These are phyloP conservation scores for Austrofundulus limnaeus DNA, from an alignment of 2,113 vertebrate genomes.

Conservation along the genomic window DNA sequence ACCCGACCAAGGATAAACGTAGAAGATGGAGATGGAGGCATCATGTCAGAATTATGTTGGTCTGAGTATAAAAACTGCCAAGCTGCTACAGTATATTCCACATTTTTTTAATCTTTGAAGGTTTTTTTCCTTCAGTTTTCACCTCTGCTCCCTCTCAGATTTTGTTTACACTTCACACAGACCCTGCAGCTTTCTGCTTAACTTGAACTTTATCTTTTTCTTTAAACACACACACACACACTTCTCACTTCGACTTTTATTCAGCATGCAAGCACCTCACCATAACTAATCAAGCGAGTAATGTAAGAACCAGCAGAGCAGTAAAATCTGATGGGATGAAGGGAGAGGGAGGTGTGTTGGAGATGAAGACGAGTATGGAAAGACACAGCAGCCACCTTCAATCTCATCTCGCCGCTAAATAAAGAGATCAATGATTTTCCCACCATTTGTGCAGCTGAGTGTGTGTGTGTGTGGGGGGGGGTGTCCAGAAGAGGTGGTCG, in stretches of 20 bases:
- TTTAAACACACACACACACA: conserved; percentile 14
- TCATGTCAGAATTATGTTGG: too few relatives aligned
- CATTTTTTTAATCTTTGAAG: too few relatives aligned
- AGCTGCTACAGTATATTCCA: too few relatives aligned
- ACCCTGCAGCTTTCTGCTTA: conserved; percentile 10
- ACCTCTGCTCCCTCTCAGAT: not conserved
- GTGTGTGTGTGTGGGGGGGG: not conserved
- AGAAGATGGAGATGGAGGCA: too few relatives aligned
- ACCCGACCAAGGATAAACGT: too few relatives aligned
- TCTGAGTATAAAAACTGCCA: too few relatives aligned
- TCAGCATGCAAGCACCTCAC: conserved; percentile 41
- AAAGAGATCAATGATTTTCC: conserved; percentile 21
- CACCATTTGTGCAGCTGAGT: conserved; percentile 1
- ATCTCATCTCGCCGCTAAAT: conserved; percentile 27
- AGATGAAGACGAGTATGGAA: conserved; percentile 8
- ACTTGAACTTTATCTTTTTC: conserved; percentile 8
- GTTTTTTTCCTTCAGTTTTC: too few relatives aligned
- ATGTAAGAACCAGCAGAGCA: conserved; percentile 44
- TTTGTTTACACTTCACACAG: conserved; percentile 9
- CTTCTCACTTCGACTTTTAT: conserved; percentile 35
- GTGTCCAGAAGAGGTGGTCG: conserved; percentile 10
- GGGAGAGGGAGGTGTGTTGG: not conserved
- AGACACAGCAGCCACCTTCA: conserved; percentile 22
- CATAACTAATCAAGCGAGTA: conserved; percentile 64
- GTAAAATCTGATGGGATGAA: conserved; percentile 22